Evolutionary conservation across 2,888 invertebrate genomes (phyloP).

Genomic region (Lepidocyrtinus sp.): DNA sequence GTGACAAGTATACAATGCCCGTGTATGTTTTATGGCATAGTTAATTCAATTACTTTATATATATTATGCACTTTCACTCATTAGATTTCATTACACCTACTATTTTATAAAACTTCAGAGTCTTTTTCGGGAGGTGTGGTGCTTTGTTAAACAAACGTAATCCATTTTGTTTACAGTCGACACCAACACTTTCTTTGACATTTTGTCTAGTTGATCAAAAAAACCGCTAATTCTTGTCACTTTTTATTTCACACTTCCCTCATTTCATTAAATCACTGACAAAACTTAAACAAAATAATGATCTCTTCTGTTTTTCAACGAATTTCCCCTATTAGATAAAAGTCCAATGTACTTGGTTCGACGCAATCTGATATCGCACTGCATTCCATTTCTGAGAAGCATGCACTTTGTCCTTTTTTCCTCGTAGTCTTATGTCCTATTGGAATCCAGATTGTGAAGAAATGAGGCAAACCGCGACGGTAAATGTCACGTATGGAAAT

Average conservation of each 20-base stretch:
- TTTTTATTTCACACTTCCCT: background rate
- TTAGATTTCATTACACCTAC: background rate
- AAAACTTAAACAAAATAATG: background rate
- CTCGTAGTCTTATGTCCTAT: constrained; percentile 26
- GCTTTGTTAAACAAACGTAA: background rate
- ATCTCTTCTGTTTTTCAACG: background rate
- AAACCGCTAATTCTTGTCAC: constrained; percentile 40
- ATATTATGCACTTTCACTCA: background rate
- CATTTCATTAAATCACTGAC: background rate
- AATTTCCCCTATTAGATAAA: background rate
- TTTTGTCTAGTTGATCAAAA: background rate
- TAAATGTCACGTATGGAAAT: too few species aligned
- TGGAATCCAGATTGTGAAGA: constrained; percentile 52
- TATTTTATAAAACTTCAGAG: background rate
- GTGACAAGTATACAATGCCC: background rate
- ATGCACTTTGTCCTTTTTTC: background rate
- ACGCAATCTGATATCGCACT: background rate
- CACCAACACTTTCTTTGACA: background rate
- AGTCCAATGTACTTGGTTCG: background rate
- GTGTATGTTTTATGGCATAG: background rate
- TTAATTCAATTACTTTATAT: background rate
- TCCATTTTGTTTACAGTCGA: background rate
- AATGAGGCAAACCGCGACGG: constrained; percentile 51
- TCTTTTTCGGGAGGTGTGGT: background rate
- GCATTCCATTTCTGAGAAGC: background rate